Conservation (phyloP, 1,140 invertebrate genomes). For the Sitobion miscanthi region DNA sequence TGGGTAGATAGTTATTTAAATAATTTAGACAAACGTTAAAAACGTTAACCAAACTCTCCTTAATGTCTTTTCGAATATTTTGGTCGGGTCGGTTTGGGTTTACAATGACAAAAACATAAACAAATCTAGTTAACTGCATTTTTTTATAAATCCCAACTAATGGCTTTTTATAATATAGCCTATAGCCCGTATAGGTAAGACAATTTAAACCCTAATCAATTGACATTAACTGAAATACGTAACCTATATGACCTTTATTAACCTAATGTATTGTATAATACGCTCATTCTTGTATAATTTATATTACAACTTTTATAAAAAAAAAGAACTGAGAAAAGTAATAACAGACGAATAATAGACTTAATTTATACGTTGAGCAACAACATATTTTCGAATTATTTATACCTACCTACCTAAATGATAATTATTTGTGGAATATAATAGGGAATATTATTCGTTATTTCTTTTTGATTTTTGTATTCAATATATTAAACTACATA, state of each 20-base stretch:
- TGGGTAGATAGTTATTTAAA: constrained; percentile 6
- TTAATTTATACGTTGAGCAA: background rate
- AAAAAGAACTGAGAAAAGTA: background rate
- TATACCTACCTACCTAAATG: background rate
- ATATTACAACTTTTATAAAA: background rate
- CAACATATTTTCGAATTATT: background rate
- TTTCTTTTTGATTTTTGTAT: background rate
- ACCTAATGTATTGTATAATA: background rate
- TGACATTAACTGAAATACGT: background rate
- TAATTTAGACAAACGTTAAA: background rate
- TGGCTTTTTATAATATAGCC: background rate
- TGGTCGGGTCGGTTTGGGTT: background rate
- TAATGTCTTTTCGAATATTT: constrained; percentile 10
- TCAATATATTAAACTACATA: background rate
- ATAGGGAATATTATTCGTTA: background rate
- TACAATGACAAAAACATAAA: constrained; percentile 16
- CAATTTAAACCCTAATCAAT: background rate
- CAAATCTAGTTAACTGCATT: background rate
- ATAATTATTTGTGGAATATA: background rate
- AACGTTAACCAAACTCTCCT: background rate
- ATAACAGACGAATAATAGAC: background rate
- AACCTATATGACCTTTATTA: background rate
- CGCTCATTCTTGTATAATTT: background rate
- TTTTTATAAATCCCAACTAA: background rate
- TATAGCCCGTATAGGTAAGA: background rate